phyloP scores from a whole-genome alignment of 2,888 invertebrate species.

The Sarcophaga rosellei region DNA sequence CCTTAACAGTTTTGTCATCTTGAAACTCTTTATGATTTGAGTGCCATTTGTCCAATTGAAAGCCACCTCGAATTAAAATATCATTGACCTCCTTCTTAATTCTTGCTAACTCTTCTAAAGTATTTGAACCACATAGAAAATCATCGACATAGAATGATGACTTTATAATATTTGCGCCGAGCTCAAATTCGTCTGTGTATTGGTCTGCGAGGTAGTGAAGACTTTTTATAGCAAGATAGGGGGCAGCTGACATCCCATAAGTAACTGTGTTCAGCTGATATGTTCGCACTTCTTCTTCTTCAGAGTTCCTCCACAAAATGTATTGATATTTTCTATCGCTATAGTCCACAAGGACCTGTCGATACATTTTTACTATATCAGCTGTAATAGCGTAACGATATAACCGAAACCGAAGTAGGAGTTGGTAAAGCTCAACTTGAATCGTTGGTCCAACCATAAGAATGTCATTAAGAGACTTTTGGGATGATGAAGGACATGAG shows the following conservation, averaged over 20 bases:
- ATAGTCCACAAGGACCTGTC: conserved; percentile 36
- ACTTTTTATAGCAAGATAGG: conserved; percentile 27
- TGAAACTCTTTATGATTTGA: conserved; percentile 1
- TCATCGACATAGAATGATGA: conserved; percentile 44
- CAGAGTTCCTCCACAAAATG: conserved; percentile 52
- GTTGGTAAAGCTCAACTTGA: conserved; percentile 34
- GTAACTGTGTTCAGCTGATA: conserved; percentile 12
- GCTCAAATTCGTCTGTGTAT: conserved; percentile 22
- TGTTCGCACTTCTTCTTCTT: conserved; percentile 2
- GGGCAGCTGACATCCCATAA: background rate
- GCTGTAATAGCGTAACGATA: conserved; percentile 55
- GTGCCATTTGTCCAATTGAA: background rate
- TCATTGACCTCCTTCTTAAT: conserved; percentile 20
- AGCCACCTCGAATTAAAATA: background rate
- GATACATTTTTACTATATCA: conserved; percentile 57
- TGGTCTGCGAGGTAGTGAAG: conserved; percentile 47
- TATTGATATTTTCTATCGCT: conserved; percentile 35
- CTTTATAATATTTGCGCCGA: conserved; percentile 33
- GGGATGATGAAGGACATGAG: conserved; percentile 40
- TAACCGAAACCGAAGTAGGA: conserved; percentile 45
- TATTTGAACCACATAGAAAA: conserved; percentile 33
- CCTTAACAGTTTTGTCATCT: conserved; percentile 27
- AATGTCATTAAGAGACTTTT: background rate
- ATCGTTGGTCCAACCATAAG: conserved; percentile 64
- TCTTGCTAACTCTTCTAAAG: conserved; percentile 20